Percentiles rank a stretch among this genome's conserved stretches.
phyloP scores from a whole-genome alignment of 2,113 vertebrate genomes.

The Zapornia atra region DNA sequence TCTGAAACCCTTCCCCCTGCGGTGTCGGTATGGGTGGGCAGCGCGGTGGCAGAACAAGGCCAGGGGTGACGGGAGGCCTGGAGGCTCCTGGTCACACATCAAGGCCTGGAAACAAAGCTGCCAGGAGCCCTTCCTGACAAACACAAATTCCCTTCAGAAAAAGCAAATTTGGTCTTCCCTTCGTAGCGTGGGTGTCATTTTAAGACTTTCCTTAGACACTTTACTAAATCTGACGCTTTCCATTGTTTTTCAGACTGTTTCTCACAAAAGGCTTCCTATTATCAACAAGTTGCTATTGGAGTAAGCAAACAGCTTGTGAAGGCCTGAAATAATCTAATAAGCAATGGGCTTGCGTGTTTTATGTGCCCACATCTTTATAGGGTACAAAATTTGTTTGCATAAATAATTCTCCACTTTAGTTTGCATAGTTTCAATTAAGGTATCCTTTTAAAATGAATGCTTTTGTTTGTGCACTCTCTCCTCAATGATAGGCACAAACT shows the following conservation, averaged over 20 bases:
- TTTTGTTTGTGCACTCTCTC: not conserved
- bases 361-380: constrained; percentile 35
- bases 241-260: constrained; percentile 72
- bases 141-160: constrained; percentile 92
- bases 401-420: constrained; percentile 40
- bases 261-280: constrained; percentile 75
- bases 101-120: constrained; percentile 97
- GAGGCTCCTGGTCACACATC: constrained; percentile 96
- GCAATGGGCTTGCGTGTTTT: not conserved
- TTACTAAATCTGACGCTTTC: constrained; percentile 81
- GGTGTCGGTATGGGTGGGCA: constrained; percentile 99
- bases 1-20: constrained; percentile 97
- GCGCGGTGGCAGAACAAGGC: constrained; percentile 83
- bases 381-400: constrained; percentile 20
- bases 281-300: constrained; percentile 82
- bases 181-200: constrained; percentile 80
- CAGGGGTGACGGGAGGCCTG: constrained; percentile 85
- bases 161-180: constrained; percentile 89
- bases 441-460: not conserved
- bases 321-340: constrained; percentile 74
- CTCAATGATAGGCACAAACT: not conserved
- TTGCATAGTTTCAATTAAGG: not conserved
- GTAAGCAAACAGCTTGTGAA: constrained; percentile 73
- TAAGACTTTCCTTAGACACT: constrained; percentile 80
- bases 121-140: constrained; percentile 91